Evolutionary conservation across 1,140 invertebrate species (phyloP).

Genomic region (Mylabris phalerata): DNA sequence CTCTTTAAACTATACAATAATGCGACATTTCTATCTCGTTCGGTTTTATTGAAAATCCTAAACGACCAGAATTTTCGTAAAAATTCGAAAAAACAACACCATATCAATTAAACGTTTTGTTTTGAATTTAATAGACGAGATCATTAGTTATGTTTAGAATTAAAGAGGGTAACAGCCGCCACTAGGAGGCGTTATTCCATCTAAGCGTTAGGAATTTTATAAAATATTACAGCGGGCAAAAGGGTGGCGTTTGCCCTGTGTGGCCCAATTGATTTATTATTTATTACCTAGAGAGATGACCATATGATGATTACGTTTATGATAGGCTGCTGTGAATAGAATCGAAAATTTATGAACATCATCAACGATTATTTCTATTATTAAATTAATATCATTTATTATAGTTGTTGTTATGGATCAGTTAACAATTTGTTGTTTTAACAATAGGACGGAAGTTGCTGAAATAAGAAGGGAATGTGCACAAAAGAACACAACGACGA

Average conservation of each 20-base stretch:
- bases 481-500: conserved; percentile 9
- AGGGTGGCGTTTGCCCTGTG: conserved; percentile 3
- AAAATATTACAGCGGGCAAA: no score
- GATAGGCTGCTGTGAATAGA: conserved; percentile 8
- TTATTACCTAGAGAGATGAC: conserved; percentile 4
- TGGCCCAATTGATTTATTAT: conserved; percentile 12
- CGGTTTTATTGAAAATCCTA: conserved; percentile 10
- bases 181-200: no score
- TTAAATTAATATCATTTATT: no score
- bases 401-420: not conserved
- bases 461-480: not conserved
- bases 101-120: no score
- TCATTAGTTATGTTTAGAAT: no score
- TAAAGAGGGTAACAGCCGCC: no score
- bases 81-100: no score
- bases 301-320: conserved; percentile 5
- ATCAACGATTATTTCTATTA: no score
- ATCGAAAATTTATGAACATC: not conserved
- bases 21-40: conserved; percentile 3
- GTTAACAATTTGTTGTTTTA: not conserved
- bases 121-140: no score
- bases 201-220: no score
- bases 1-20: conserved; percentile 11
- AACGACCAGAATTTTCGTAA: not conserved
- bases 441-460: not conserved